Conservation (phyloP, 2,797 vertebrate genomes). For the Cossypha niveicapilla region DNA sequence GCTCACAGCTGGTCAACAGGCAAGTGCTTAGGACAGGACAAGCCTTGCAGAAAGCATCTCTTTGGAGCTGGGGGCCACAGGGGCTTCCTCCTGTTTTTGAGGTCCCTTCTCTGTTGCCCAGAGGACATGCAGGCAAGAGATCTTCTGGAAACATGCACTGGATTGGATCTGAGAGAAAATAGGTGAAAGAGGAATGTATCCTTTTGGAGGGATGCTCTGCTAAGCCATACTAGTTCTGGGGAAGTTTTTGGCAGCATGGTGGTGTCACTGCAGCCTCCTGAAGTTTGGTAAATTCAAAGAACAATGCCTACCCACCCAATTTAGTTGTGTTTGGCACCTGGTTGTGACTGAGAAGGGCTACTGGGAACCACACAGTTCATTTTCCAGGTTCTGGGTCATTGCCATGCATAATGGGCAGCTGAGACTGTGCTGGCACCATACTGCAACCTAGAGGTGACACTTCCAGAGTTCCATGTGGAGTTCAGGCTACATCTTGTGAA, state of each 20-base stretch:
- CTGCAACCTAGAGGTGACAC: neutral
- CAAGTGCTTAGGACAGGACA: neutral
- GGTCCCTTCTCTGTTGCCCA: neutral
- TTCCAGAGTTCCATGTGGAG: neutral
- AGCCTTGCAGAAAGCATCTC: neutral
- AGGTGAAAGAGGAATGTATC: neutral
- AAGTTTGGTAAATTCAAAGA: neutral
- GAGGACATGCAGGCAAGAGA: neutral
- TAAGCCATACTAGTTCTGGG: neutral
- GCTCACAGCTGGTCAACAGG: neutral
- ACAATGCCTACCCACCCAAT: neutral
- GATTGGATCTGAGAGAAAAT: neutral
- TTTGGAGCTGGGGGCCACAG: neutral
- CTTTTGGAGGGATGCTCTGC: neutral
- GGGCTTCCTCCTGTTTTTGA: neutral
- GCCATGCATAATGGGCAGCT: neutral
- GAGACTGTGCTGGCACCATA: neutral
- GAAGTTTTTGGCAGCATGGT: neutral
- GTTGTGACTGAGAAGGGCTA: neutral
- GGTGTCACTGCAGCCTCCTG: neutral
- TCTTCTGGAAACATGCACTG: neutral
- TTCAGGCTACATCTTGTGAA: neutral
- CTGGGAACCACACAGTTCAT: neutral
- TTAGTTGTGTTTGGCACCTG: neutral
- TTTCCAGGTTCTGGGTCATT: neutral